Evolutionary conservation across 2,797 vertebrate genomes (phyloP), one percentile per base, ranked within the genome.

Genomic region (Arremon aurantiirostris): DNA sequence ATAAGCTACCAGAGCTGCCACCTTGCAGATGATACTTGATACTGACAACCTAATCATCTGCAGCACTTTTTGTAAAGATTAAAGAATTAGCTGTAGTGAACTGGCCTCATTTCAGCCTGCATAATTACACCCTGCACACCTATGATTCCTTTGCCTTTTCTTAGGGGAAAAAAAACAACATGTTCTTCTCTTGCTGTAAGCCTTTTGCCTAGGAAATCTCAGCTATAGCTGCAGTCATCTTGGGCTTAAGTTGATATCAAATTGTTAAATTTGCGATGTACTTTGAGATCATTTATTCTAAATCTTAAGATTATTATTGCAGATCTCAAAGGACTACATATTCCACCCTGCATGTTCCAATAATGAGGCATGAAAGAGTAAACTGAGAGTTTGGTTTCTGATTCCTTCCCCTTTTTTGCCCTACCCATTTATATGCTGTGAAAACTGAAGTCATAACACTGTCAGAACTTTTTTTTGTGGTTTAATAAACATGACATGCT

Each of bases 401-500:
- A 83, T 88, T 83, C 63, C 53, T 78, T 19, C 35, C 30, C 35
- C 34, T 82, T 71, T 71, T 73, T 70, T 87, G 61, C 79, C 44
- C 71, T 86, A 64, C 71, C 90, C 79, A 49, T 89, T 91, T 82
- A 65, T 73, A 26, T 30, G 70, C 76, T 94, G 93, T 88, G 66
- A 90, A 88, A 95, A 83, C 77, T 1, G 6, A 95, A 94, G 82
- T 81, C 76, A 63, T 93, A 95, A 93, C 32, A 89, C 84, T 70
- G 84, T 81, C 1, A 0, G 76, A 94, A 90, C 55, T 76, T 56
- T 94, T 95, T 96, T 94, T 82, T 79, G 69, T 83, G 91, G 84
- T 93, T 96, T 96, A 95, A 96, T 95, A 96, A 96, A 95, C 82
- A 94, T 76, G 83, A 94, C 93, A 91, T 79, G 89, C 82, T 91